Evolutionary conservation across 1,140 invertebrate genomes (phyloP).

Genomic region (Cyphomyrmex costatus): DNA sequence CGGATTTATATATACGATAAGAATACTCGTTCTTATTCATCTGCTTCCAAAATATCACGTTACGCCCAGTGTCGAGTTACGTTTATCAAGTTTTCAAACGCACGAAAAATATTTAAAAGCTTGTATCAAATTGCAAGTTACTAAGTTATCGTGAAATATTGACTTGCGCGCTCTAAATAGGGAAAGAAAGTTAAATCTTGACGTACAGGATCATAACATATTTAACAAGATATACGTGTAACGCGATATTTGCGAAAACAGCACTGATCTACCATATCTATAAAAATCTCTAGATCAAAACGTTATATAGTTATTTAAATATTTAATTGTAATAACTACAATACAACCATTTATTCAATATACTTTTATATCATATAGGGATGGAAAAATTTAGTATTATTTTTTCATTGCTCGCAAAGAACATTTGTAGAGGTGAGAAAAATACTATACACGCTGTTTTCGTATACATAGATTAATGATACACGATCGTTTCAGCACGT

Average conservation of each 20-base stretch:
- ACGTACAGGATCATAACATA: constrained; percentile 39
- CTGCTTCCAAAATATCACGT: constrained; percentile 73
- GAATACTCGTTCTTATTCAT: constrained; percentile 74
- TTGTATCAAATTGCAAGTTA: constrained; percentile 68
- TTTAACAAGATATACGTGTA: constrained; percentile 29
- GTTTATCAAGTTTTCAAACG: constrained; percentile 77
- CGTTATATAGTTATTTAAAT: neutral
- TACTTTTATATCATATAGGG: neutral
- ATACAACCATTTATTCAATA: neutral
- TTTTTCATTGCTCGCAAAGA: neutral
- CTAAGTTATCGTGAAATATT: constrained; percentile 70
- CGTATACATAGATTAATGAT: neutral
- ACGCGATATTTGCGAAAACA: constrained; percentile 45
- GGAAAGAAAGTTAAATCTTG: constrained; percentile 30
- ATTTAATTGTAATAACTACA: too few species aligned
- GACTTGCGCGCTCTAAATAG: constrained; percentile 44
- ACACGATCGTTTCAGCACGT: neutral
- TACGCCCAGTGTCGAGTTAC: constrained; percentile 70
- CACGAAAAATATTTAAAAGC: constrained; percentile 73
- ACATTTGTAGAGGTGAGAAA: neutral
- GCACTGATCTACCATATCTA: neutral
- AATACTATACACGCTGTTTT: neutral
- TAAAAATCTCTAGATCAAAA: neutral
- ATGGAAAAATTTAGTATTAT: neutral
- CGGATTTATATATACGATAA: constrained; percentile 77